phyloP scores from a whole-genome alignment of 2,797 vertebrate genomes.

The Bradypus variegatus region DNA sequence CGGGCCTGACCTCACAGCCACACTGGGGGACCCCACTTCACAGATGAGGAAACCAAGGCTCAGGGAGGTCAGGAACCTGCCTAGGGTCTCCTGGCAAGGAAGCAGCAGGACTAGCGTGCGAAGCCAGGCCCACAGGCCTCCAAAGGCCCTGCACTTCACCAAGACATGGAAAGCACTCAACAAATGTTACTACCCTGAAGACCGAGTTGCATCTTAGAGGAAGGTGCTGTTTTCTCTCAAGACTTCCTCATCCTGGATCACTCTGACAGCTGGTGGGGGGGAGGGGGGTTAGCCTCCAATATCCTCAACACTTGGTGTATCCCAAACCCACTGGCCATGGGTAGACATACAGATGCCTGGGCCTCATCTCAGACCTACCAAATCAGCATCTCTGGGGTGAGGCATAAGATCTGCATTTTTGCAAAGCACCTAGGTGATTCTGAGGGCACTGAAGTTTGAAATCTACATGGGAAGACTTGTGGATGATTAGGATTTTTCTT shows the following conservation, averaged over 20 bases:
- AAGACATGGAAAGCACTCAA: not conserved
- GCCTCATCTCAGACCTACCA: not conserved
- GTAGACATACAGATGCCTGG: not conserved
- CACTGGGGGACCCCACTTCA: not conserved
- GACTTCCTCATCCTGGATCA: not conserved
- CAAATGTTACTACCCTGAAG: not conserved
- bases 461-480: not conserved
- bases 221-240: accelerated
- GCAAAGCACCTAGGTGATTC: not conserved
- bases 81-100: not conserved
- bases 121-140: not conserved
- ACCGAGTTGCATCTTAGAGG: not conserved
- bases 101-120: not conserved
- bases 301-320: too few species aligned
- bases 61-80: not conserved
- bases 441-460: not conserved
- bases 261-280: not conserved
- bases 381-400: not conserved
- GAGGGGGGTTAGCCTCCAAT: accelerated
- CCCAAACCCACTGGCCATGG: not conserved
- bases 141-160: not conserved
- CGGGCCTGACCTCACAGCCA: accelerated
- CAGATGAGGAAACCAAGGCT: not conserved
- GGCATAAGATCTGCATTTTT: not conserved
- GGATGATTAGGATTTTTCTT: accelerated